Base-by-base conservation (phyloP, 2,888 invertebrate genomes). In the Dendrolimus houi region DNA sequence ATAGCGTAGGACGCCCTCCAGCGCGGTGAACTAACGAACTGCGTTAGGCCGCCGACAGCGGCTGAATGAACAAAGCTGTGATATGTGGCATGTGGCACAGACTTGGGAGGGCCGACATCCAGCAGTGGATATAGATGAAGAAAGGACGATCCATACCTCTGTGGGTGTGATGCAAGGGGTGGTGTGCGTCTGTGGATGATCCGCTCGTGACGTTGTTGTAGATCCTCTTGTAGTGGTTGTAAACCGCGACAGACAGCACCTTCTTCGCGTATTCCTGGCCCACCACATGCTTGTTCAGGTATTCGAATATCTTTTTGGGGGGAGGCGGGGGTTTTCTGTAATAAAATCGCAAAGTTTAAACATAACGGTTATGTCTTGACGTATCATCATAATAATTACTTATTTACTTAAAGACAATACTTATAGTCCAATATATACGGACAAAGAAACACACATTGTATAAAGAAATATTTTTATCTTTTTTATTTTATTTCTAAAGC, bases 211-310 rank as follows among this genome's bases (percentile, higher is more conserved):
- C 92, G 87, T 99, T 99, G 85, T 99, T 98, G 84, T 96, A 97
- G 75, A 99, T 97, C 72, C 99, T 92, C 90, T 99, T 99, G 87
- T 99, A 99, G 83, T 99, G 99, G 89, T 99, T 99, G 91, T 99
- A 99, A 0, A 99, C 99, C 10, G 99, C 99, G 52, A 99, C 99
- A 0, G 99, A 95, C 52, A 99, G 91, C 52, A 99, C 98, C 88
- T 99, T 99, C 89, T 99, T 99, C 1, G 99, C 99, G 82, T 96
- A 94, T 66, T 98, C 97, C 85, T 99, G 99, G 0, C 99, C 99
- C 29, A 99, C 95, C 12, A 99, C 99, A 89, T 98, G 98, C 75
- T 96, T 96, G 90, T 99, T 97, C 64, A 99, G 91, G 87, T 97
- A 99, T 75, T 98, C 97, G 91, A 96, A 98, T 63, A 99, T 99